A percentile compares a stretch with the other conserved stretches of the same genome.
These are phyloP conservation scores for Zelostemma sp. DNA, from an alignment of 1,140 invertebrate species.

Conservation along the genomic window DNA sequence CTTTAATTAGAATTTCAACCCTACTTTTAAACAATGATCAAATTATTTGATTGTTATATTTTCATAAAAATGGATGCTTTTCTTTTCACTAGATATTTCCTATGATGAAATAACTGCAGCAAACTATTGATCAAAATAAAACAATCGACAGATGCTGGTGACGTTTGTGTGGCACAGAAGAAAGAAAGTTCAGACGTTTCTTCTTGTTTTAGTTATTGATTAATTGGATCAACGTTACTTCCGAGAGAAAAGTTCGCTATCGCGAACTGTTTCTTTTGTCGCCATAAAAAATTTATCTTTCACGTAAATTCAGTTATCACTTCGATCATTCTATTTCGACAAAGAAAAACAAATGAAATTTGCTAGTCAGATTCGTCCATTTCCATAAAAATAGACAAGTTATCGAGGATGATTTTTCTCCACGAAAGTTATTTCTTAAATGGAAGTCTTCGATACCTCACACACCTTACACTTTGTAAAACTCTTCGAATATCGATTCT, in stretches of 20 bases:
- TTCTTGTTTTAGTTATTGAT: neutral
- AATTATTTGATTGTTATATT: neutral
- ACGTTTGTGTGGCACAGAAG: neutral
- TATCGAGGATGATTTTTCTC: neutral
- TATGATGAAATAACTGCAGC: neutral
- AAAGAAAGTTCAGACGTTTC: conserved; percentile 1
- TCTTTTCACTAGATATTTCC: neutral
- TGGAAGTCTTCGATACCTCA: conserved; percentile 21
- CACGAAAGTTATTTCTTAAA: neutral
- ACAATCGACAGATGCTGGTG: neutral
- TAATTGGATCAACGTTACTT: no score
- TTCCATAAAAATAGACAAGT: no score
- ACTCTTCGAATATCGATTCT: conserved; percentile 23
- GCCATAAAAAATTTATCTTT: no score
- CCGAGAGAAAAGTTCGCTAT: no score
- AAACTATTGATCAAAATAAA: neutral
- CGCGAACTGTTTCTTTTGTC: no score
- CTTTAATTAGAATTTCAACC: neutral
- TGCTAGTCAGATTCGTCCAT: no score
- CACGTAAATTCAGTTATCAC: no score
- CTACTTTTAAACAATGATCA: neutral
- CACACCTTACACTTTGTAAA: conserved; percentile 6
- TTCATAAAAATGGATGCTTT: neutral
- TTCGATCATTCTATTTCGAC: neutral
- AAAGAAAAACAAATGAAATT: neutral